Conservation (phyloP, 2,797 vertebrate species). For the Carapus acus region DNA sequence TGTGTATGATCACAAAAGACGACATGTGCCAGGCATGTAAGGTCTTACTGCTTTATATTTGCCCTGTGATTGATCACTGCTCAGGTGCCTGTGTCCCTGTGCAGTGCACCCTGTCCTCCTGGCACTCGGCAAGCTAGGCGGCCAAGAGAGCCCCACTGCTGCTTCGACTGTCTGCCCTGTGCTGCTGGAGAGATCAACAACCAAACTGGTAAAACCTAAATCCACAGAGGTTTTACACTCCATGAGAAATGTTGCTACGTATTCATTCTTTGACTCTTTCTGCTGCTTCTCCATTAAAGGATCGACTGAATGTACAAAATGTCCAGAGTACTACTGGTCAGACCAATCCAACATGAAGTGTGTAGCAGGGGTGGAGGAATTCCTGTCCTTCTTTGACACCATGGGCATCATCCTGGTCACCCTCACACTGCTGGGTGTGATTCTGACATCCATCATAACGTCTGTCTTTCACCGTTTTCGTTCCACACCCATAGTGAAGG, state of each 20-base stretch:
- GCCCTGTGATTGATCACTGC: neutral
- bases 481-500: constrained; percentile 68
- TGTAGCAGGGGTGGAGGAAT: constrained; percentile 66
- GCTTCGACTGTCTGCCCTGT: constrained; percentile 74
- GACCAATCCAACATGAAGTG: constrained; percentile 64
- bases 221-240: neutral
- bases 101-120: constrained; percentile 60
- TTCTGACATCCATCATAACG: constrained; percentile 54
- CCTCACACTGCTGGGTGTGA: constrained; percentile 61
- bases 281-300: constrained; percentile 43
- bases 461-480: constrained; percentile 63
- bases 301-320: constrained; percentile 67
- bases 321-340: constrained; percentile 68
- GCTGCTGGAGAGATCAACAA: constrained; percentile 73
- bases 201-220: constrained; percentile 66
- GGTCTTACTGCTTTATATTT: neutral
- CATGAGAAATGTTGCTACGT: neutral
- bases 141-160: constrained; percentile 62
- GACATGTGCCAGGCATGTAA: neutral
- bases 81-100: constrained; percentile 68
- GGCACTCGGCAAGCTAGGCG: constrained; percentile 65
- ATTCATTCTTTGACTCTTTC: neutral
- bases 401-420: constrained; percentile 69
- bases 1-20: neutral
- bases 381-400: constrained; percentile 65